A percentile compares a stretch with the other conserved stretches of the same genome.
Conservation (phyloP, 2,888 invertebrate genomes). For the Chamaedrilus cognettii region DNA sequence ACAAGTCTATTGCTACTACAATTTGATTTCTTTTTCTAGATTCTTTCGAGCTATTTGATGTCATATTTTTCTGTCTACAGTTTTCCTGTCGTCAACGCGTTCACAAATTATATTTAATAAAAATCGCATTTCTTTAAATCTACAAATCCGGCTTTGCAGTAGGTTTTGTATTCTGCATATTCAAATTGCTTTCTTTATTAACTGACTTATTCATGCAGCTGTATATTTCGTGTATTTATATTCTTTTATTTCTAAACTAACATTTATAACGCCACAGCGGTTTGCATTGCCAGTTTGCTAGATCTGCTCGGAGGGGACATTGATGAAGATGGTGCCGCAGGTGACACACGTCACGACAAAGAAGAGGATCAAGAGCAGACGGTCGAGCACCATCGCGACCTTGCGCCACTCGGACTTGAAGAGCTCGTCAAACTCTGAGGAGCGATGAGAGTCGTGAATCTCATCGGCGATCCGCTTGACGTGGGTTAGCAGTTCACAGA, state of each 20-base stretch:
- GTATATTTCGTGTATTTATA: neutral
- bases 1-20: too few species aligned
- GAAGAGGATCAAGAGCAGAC: constrained; percentile 34
- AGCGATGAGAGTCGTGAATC: constrained; percentile 29
- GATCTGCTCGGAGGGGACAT: constrained; percentile 32
- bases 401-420: constrained; percentile 38
- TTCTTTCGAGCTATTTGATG: too few species aligned
- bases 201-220: neutral
- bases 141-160: too few species aligned
- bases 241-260: constrained; percentile 10
- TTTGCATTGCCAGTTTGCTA: neutral
- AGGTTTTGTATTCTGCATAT: too few species aligned
- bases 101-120: too few species aligned
- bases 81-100: too few species aligned
- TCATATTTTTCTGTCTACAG: too few species aligned
- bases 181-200: neutral
- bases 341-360: constrained; percentile 34
- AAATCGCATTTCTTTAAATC: too few species aligned
- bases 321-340: constrained; percentile 32
- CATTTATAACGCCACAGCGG: neutral
- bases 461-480: constrained; percentile 36
- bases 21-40: too few species aligned
- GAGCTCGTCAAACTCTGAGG: constrained; percentile 27
- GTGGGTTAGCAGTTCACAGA: constrained; percentile 32
- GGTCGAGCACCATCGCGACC: constrained; percentile 38